phyloP scores from a whole-genome alignment of 1,140 invertebrate species.

The Ceratosolen solmsi region DNA sequence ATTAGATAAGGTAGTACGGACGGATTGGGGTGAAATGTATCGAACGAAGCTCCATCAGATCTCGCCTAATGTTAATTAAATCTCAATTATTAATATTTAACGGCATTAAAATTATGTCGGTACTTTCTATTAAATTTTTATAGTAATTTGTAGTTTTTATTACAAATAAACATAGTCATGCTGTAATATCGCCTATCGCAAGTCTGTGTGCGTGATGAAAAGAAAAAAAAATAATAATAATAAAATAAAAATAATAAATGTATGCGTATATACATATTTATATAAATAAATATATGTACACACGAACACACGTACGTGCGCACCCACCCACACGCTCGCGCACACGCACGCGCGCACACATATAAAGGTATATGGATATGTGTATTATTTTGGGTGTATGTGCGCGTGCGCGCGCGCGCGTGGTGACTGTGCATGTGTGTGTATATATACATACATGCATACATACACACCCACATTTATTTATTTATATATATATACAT shows the following conservation, averaged over 20 bases:
- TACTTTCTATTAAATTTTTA: background rate
- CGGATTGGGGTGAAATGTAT: no score
- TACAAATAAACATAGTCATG: background rate
- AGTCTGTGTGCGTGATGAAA: background rate
- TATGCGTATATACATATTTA: background rate
- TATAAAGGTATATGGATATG: background rate
- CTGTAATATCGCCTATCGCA: constrained; percentile 2
- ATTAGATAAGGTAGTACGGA: no score
- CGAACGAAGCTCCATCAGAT: no score
- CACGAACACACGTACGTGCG: no score
- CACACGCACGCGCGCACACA: background rate
- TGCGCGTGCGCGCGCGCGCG: background rate
- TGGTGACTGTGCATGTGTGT: background rate
- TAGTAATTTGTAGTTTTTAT: no score
- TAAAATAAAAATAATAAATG: no score
- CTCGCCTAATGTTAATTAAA: no score
- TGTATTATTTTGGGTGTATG: background rate
- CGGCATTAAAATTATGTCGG: no score
- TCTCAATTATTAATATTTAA: no score
- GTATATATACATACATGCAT: background rate
- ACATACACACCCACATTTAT: background rate
- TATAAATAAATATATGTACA: no score
- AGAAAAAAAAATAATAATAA: no score
- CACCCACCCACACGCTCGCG: no score
- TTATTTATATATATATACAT: background rate